A percentile compares a stretch with the other conserved stretches of the same genome.
Evolutionary conservation across 1,140 invertebrate species (phyloP).

Genomic region (Lutraria rhynchaena): DNA sequence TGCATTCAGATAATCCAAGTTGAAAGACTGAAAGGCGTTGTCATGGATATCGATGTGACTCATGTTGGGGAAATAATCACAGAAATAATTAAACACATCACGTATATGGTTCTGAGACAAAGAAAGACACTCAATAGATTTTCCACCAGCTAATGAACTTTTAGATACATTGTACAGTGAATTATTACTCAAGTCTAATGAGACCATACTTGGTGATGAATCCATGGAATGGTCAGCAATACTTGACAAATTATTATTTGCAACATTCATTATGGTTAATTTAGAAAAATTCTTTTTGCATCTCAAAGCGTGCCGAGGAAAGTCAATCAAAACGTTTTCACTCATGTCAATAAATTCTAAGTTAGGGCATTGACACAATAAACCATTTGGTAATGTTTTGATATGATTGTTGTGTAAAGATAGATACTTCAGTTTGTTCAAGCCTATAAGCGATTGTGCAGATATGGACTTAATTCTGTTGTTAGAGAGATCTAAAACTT

Average conservation of each 20-base stretch:
- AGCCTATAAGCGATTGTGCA: not conserved
- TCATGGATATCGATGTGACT: constrained; percentile 15
- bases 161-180: not conserved
- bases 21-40: constrained; percentile 28
- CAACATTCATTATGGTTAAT: constrained; percentile 6
- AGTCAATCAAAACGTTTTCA: not conserved
- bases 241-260: not conserved
- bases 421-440: constrained; percentile 44
- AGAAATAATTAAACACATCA: constrained; percentile 40
- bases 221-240: constrained; percentile 23
- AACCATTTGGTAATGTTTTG: constrained; percentile 6
- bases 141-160: constrained; percentile 18
- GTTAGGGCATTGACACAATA: constrained; percentile 16
- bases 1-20: constrained; percentile 18
- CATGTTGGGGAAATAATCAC: constrained; percentile 48
- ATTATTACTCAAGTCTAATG: constrained; percentile 26
- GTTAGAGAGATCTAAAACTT: constrained; percentile 46
- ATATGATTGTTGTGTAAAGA: constrained; percentile 16
- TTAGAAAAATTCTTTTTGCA: constrained; percentile 36
- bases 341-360: constrained; percentile 24
- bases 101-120: constrained; percentile 2
- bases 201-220: not conserved
- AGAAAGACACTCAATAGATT: constrained; percentile 9
- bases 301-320: constrained; percentile 7
- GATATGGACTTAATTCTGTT: constrained; percentile 15